phyloP scores from a whole-genome alignment of 2,797 vertebrate genomes.

The Poeciliopsis paucimaculata region DNA sequence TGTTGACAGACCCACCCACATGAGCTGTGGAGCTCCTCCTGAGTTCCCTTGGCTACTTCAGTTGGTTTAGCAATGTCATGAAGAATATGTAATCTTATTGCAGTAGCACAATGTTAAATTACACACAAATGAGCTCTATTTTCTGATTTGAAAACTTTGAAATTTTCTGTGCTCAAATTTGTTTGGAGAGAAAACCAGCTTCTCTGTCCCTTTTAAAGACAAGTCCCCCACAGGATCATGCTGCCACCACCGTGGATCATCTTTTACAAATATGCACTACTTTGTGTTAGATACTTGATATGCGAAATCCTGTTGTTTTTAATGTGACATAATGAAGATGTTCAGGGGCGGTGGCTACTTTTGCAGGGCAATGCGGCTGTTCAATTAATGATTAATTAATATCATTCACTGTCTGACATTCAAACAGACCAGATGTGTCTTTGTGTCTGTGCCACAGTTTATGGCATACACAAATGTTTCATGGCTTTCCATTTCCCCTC shows the following conservation, averaged over 20 bases:
- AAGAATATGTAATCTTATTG: not conserved
- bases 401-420: not conserved
- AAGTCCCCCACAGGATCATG: not conserved
- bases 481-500: slow-evolving; percentile 28
- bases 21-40: not conserved
- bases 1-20: not conserved
- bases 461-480: slow-evolving; percentile 22
- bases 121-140: not conserved
- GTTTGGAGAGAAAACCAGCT: not conserved
- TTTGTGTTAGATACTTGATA: not conserved
- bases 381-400: not conserved
- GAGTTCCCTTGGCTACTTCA: not conserved
- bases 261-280: not conserved
- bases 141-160: not conserved
- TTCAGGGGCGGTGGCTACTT: not conserved
- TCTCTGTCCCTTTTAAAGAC: not conserved
- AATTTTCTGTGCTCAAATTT: not conserved
- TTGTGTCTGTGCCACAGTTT: not conserved
- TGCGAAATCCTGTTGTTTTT: not conserved
- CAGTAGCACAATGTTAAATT: not conserved
- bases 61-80: not conserved
- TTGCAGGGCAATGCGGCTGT: not conserved
- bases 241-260: not conserved
- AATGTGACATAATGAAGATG: not conserved
- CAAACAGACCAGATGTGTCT: not conserved